Conservation (phyloP, 2,797 vertebrate genomes). For the Periophthalmus magnuspinnatus region DNA sequence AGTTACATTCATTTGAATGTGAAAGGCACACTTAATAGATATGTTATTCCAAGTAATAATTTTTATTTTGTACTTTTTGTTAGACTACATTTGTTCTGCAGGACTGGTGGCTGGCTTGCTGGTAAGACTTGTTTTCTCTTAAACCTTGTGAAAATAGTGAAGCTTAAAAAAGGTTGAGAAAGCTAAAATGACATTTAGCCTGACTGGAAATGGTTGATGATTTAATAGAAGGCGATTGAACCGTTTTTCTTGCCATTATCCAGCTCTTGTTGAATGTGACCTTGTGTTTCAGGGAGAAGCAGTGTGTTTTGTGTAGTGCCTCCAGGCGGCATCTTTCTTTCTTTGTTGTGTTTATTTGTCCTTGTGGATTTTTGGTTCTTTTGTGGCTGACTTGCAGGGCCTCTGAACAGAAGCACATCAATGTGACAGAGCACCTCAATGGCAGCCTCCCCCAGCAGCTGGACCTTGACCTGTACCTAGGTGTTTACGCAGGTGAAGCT, state of each 20-base stretch:
- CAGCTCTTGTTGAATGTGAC: conserved; percentile 55
- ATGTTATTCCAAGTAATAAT: neutral
- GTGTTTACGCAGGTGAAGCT: conserved; percentile 90
- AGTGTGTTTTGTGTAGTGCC: conserved; percentile 51
- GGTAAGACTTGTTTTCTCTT: conserved; percentile 75
- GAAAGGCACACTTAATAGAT: neutral
- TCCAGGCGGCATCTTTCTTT: conserved; percentile 40
- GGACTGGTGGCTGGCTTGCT: conserved; percentile 92
- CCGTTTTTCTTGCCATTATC: conserved; percentile 44
- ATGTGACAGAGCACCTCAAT: conserved; percentile 68
- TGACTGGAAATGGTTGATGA: conserved; percentile 42
- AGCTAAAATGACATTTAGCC: conserved; percentile 26
- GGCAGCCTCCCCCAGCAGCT: conserved; percentile 67
- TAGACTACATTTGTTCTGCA: conserved; percentile 86
- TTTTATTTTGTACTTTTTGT: conserved; percentile 34
- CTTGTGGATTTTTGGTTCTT: conserved; percentile 67
- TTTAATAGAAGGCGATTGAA: conserved; percentile 40
- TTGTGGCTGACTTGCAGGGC: conserved; percentile 69
- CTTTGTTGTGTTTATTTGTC: conserved; percentile 66
- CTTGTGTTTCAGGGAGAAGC: conserved; percentile 50
- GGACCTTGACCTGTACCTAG: conserved; percentile 87
- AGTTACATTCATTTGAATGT: conserved; percentile 36
- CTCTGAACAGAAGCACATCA: conserved; percentile 70
- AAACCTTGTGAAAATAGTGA: conserved; percentile 10
- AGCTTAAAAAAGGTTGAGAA: conserved; percentile 11